phyloP scores from a whole-genome alignment of 2,888 invertebrate genomes.

The Cheilosia vernalis region DNA sequence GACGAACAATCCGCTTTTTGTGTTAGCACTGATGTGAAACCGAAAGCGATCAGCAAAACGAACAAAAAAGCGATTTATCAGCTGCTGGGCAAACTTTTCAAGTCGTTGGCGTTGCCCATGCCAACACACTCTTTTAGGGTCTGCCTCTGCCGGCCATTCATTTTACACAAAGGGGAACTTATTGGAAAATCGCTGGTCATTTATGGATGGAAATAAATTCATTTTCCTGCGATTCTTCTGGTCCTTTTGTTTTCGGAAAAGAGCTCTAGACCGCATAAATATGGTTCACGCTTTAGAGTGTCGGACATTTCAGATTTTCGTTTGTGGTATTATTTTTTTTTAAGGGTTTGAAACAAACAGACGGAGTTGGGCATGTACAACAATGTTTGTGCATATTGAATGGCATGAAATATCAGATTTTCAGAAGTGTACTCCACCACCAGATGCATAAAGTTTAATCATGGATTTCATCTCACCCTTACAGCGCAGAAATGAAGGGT shows the following conservation, averaged over 20 bases:
- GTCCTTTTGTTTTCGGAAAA: constrained; percentile 40
- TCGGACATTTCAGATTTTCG: constrained; percentile 40
- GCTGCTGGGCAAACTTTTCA: constrained; percentile 44
- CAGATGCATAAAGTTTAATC: constrained; percentile 68
- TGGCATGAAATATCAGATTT: constrained; percentile 61
- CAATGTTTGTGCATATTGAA: constrained; percentile 47
- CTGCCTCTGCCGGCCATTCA: neutral
- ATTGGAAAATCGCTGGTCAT: constrained; percentile 73
- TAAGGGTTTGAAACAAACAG: neutral
- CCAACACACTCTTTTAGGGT: constrained; percentile 13
- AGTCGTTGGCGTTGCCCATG: constrained; percentile 25
- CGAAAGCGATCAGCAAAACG: constrained; percentile 8
- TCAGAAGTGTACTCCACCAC: constrained; percentile 46
- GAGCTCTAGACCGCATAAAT: constrained; percentile 64
- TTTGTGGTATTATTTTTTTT: neutral
- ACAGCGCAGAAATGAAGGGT: neutral
- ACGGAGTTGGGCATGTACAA: neutral
- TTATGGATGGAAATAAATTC: constrained; percentile 69
- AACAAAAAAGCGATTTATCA: constrained; percentile 51
- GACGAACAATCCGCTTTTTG: constrained; percentile 20
- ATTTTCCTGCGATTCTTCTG: constrained; percentile 36
- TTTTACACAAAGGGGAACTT: constrained; percentile 48
- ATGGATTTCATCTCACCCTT: constrained; percentile 20
- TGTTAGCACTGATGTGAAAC: neutral
- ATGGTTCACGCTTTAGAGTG: constrained; percentile 60